Percentiles rank a stretch among this genome's conserved stretches.
These are phyloP conservation scores for Syngnathus scovelli DNA, from an alignment of 2,113 vertebrate genomes.

Conservation along the genomic window DNA sequence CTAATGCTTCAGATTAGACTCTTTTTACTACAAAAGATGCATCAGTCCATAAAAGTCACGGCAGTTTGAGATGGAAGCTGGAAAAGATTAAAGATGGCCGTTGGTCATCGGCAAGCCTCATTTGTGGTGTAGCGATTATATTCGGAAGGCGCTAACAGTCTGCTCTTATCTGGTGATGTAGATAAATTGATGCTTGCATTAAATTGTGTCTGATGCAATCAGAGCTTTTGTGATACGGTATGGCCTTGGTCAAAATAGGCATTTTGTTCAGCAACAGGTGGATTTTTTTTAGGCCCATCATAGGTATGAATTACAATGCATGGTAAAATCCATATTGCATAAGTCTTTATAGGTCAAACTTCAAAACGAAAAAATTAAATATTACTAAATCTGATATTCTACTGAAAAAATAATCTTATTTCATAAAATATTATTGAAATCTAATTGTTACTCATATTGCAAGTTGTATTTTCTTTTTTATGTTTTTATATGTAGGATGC, in stretches of 20 bases:
- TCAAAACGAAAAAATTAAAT: too few relatives aligned
- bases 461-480: too few relatives aligned
- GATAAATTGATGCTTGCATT: slow-evolving; percentile 12
- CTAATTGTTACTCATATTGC: too few relatives aligned
- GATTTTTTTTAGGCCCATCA: too few relatives aligned
- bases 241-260: not conserved
- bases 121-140: slow-evolving; percentile 10
- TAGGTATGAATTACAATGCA: too few relatives aligned
- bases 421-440: too few relatives aligned
- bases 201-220: slow-evolving; percentile 14
- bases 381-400: too few relatives aligned
- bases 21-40: slow-evolving; percentile 35
- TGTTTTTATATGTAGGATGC: too few relatives aligned
- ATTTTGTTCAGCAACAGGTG: too few relatives aligned
- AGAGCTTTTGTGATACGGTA: slow-evolving; percentile 1
- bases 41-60: slow-evolving; percentile 25
- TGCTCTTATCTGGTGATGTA: slow-evolving; percentile 15
- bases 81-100: slow-evolving; percentile 29
- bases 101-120: slow-evolving; percentile 12
- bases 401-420: too few relatives aligned
- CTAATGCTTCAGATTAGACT: slow-evolving; percentile 20
- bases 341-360: too few relatives aligned
- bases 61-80: slow-evolving; percentile 16
- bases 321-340: too few relatives aligned
- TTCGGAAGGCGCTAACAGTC: slow-evolving; percentile 7